These are phyloP conservation scores for Amia ocellicauda DNA, from an alignment of 2,113 vertebrate species.

Conservation along the genomic window DNA sequence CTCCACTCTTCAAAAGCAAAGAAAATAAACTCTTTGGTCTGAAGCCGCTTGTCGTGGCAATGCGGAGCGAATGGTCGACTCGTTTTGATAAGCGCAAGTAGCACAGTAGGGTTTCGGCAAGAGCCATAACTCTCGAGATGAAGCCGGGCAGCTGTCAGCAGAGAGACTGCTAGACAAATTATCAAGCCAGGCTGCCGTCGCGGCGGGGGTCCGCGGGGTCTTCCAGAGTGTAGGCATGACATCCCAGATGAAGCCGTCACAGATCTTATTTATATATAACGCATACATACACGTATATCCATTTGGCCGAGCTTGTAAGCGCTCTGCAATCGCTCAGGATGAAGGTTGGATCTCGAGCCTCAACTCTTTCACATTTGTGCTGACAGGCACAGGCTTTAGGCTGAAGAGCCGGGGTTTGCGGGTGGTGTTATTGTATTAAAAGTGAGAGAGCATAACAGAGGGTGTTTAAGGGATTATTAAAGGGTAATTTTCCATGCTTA, in stretches of 20 bases:
- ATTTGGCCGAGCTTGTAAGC: constrained; percentile 5
- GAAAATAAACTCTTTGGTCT: constrained; percentile 51
- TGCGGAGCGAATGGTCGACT: constrained; percentile 31
- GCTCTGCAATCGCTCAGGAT: too few species aligned
- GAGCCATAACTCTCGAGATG: constrained; percentile 37
- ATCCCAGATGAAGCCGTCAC: constrained; percentile 59
- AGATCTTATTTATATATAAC: constrained; percentile 50
- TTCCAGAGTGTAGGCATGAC: constrained; percentile 50
- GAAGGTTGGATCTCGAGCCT: too few species aligned
- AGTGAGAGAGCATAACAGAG: too few species aligned
- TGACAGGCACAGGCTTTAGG: too few species aligned
- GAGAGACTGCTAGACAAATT: constrained; percentile 56
- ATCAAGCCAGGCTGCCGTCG: constrained; percentile 43
- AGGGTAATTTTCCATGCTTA: too few species aligned
- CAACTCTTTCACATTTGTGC: too few species aligned
- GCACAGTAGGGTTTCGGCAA: constrained; percentile 38
- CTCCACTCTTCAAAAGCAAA: constrained; percentile 44
- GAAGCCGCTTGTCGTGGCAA: constrained; percentile 34
- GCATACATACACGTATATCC: constrained; percentile 20
- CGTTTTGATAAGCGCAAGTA: constrained; percentile 44
- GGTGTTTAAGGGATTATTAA: too few species aligned
- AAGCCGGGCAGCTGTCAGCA: constrained; percentile 55
- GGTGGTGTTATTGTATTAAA: too few species aligned
- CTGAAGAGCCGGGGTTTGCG: too few species aligned
- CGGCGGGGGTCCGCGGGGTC: constrained; percentile 35